phyloP scores from a whole-genome alignment of 1,140 invertebrate genomes.

The Bombus confusus region DNA sequence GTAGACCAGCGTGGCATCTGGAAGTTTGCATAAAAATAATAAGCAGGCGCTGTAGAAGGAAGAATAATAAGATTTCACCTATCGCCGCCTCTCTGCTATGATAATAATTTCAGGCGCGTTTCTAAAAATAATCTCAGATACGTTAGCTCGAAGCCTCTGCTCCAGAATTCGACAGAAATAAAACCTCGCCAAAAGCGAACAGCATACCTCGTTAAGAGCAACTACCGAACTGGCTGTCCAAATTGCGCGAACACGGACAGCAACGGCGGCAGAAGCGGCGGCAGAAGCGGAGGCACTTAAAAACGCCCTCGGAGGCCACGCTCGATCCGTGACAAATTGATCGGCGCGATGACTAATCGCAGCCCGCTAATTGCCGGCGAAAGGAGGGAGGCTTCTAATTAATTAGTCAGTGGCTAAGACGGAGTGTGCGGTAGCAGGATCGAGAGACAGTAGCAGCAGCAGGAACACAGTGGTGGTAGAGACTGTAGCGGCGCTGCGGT shows the following conservation, averaged over 20 bases:
- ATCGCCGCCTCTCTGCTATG: neutral
- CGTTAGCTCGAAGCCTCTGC: neutral
- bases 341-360: constrained; percentile 64
- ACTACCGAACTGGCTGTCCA: neutral
- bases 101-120: neutral
- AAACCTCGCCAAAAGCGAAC: neutral
- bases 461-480: neutral
- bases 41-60: neutral
- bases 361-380: constrained; percentile 57
- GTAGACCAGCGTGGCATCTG: neutral
- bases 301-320: constrained; percentile 11
- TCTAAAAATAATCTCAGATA: neutral
- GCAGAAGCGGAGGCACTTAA: neutral
- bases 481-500: neutral
- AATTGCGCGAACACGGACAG: neutral
- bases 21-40: neutral
- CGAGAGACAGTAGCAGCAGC: neutral
- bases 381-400: constrained; percentile 54
- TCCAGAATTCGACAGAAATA: neutral
- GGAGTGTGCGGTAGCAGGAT: neutral
- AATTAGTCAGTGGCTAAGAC: constrained; percentile 65
- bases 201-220: constrained; percentile 11
- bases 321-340: constrained; percentile 57
- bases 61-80: neutral
- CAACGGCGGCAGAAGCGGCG: neutral